A percentile compares a stretch with the other conserved stretches of the same genome.
Evolutionary conservation across 2,797 vertebrate species (phyloP).

Genomic region (Scomberomorus guttatus): DNA sequence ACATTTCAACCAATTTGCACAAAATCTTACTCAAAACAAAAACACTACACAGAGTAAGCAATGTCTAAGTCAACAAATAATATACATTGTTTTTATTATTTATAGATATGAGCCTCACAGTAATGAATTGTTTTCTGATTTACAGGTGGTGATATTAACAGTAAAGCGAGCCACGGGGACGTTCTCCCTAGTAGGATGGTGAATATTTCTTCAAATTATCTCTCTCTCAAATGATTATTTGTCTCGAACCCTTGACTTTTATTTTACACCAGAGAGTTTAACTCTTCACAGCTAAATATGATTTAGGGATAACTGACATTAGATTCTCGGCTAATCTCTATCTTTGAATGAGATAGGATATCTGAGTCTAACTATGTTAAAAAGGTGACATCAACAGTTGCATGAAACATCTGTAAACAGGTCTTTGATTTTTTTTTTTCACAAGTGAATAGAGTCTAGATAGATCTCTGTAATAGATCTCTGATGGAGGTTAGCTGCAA

Average conservation of each 20-base stretch:
- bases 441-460: no score
- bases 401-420: background rate
- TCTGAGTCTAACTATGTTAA: background rate
- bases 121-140: conserved; percentile 59
- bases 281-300: background rate
- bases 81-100: conserved; percentile 16
- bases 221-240: conserved; percentile 7
- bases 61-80: background rate
- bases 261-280: conserved; percentile 1
- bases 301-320: background rate
- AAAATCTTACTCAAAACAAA: conserved; percentile 11
- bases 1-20: conserved; percentile 9
- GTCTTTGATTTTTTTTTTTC: background rate
- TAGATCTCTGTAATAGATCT: background rate
- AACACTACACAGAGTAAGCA: conserved; percentile 1
- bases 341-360: background rate
- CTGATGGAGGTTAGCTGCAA: conserved; percentile 1
- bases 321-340: background rate
- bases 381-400: background rate
- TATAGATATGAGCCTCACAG: background rate
- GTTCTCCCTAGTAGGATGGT: conserved; percentile 87
- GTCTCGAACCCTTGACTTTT: conserved; percentile 18
- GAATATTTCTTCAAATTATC: conserved; percentile 61
- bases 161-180: conserved; percentile 87
- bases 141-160: conserved; percentile 83